phyloP scores from a whole-genome alignment of 2,888 invertebrate species.

The Drosophila pseudotakahashii region DNA sequence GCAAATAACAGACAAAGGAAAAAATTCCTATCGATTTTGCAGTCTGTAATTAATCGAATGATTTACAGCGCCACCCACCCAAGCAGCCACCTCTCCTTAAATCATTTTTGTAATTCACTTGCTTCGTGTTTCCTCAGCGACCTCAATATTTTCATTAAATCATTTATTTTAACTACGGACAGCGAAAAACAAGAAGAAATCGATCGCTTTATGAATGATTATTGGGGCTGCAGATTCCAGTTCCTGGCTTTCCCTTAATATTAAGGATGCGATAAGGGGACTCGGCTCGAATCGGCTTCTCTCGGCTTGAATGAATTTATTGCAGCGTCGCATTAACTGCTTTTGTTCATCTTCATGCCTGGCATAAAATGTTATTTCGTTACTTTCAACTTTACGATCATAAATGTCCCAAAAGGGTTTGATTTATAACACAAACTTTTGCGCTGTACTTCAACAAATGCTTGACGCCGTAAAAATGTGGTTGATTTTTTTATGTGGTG shows the following conservation, averaged over 20 bases:
- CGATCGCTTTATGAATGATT: conserved; percentile 19
- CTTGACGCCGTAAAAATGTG: conserved; percentile 14
- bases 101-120: conserved; percentile 47
- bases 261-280: conserved; percentile 18
- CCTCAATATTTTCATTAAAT: conserved; percentile 49
- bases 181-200: background rate
- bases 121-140: conserved; percentile 36
- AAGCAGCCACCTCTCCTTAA: conserved; percentile 22
- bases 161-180: conserved; percentile 18
- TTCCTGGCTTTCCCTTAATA: conserved; percentile 12
- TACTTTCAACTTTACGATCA: conserved; percentile 84
- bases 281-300: conserved; percentile 43
- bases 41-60: conserved; percentile 77
- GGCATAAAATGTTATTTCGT: conserved; percentile 72
- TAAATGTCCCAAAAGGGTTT: conserved; percentile 84
- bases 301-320: conserved; percentile 62
- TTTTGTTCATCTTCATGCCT: conserved; percentile 60
- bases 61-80: conserved; percentile 70
- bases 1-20: background rate
- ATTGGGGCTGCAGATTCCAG: conserved; percentile 7
- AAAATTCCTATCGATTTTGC: conserved; percentile 15
- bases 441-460: conserved; percentile 60
- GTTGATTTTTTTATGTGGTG: conserved; percentile 5
- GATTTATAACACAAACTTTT: conserved; percentile 83
- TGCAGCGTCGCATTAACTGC: conserved; percentile 61